These are phyloP conservation scores for Leucosticte australis DNA, from an alignment of 2,113 vertebrate species.

Conservation along the genomic window DNA sequence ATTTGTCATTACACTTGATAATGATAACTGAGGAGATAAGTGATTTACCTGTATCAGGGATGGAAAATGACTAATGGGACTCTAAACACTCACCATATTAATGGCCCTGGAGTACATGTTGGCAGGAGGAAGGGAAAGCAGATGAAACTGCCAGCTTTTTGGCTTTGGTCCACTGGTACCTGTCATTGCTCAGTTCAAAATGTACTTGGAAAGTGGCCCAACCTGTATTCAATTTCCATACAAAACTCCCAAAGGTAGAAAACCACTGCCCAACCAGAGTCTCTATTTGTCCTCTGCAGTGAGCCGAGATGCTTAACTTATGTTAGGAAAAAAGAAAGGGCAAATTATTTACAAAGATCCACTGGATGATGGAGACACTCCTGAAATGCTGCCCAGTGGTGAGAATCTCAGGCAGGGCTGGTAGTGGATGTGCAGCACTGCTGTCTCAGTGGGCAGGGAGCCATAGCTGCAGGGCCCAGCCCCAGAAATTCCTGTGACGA, in stretches of 20 bases:
- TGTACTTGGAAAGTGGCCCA: conserved; percentile 48
- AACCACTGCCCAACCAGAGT: not conserved
- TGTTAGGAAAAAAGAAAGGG: not conserved
- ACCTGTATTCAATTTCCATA: conserved; percentile 13
- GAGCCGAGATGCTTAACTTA: not conserved
- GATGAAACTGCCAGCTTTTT: conserved; percentile 30
- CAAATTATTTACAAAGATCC: not conserved
- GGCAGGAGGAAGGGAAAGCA: conserved; percentile 36
- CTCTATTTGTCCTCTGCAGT: not conserved
- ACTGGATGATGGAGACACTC: not conserved
- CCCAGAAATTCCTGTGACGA: not conserved
- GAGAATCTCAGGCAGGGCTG: not conserved
- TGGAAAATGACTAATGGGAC: conserved; percentile 33
- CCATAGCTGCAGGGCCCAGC: not conserved
- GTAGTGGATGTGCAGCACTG: fast-evolving
- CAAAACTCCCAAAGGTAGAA: not conserved
- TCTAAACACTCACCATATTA: not conserved
- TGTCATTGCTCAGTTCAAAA: conserved; percentile 52
- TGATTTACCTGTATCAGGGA: not conserved
- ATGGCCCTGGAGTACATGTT: conserved; percentile 3
- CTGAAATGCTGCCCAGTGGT: not conserved
- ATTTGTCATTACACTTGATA: not conserved
- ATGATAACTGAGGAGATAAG: not conserved
- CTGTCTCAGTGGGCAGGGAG: not conserved
- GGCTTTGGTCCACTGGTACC: not conserved